Base-by-base conservation (phyloP, 2,113 vertebrate genomes). In the Marcusenius ussheri region DNA sequence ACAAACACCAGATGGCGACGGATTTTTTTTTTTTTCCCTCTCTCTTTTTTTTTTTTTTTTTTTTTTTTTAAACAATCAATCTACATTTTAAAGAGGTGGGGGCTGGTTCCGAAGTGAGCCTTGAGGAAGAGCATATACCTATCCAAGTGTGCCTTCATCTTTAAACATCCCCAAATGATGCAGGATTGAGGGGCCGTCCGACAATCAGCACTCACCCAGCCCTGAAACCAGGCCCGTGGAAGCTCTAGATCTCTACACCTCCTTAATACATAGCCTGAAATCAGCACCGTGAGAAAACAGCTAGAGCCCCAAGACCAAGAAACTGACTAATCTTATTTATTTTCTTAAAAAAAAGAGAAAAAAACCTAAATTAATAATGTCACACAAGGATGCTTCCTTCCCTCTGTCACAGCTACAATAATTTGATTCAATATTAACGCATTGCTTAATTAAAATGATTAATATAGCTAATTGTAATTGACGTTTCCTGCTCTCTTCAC, bases 401-500 rank as follows among this genome's bases (percentile, higher is more conserved):
- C 93, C 92, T 90, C 93, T 91, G 93, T 92, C 93, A 91, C 92
- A 92, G 91, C 91, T 93, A 93, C 93, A 93, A 95, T 96, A 94
- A 96, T 95, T 95, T 94, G 91, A 95, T 95, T 96, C 96, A 92
- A 93, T 93, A 95, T 95, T 95, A 95, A 95, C 94, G 96, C 94
- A 95, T 93, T 96, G 93, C 94, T 96, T 96, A 95, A 96, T 96
- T 96, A 95, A 94, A 94, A 96, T 95, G 93, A 95, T 93, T 95
- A 95, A 95, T 96, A 95, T 94, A 95, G 93, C 94, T 95, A 95
- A 96, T 95, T 96, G 94, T 94, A 95, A 95, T 94, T 95, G 93
- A 94, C 94, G 90, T 94, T 93, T 93, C 47, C 53, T 74, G 58
- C 91, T 89, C 88, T 90, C 83, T 62, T 88, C 21, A 62, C 88